phyloP scores from a whole-genome alignment of 2,113 vertebrate species.

The Phoenicopterus ruber region DNA sequence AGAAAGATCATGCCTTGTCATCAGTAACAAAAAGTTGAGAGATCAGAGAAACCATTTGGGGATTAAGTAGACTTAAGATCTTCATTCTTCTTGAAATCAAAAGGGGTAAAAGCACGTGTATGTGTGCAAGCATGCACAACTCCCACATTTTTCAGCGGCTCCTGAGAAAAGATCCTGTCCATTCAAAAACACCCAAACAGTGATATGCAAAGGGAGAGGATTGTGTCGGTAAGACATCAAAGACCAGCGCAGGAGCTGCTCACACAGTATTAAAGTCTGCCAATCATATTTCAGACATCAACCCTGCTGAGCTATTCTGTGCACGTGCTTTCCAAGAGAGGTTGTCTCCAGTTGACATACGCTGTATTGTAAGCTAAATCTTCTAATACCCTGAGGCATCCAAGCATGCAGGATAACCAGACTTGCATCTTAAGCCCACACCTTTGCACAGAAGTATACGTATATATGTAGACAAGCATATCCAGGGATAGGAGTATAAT shows the following conservation, averaged over 20 bases:
- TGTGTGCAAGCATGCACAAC: neutral
- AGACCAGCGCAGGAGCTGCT: neutral
- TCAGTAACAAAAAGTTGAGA: neutral
- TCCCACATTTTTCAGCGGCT: neutral
- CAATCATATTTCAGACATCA: neutral
- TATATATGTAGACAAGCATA: fast-evolving
- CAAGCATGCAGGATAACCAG: neutral
- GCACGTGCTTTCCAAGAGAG: neutral
- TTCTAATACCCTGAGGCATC: neutral
- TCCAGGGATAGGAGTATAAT: neutral
- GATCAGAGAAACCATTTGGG: neutral
- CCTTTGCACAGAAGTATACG: neutral
- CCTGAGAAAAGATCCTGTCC: neutral
- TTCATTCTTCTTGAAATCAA: neutral
- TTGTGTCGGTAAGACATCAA: neutral
- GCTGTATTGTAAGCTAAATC: neutral
- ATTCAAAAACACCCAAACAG: neutral
- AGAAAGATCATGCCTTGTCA: neutral
- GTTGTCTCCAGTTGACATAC: neutral
- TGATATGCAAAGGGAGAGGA: neutral
- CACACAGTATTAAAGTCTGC: neutral
- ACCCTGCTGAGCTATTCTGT: neutral
- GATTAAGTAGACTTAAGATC: neutral
- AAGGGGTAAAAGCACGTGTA: neutral
- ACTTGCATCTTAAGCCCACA: neutral